Conservation (phyloP, 2,113 vertebrate species). For the Clarias batrachus region DNA sequence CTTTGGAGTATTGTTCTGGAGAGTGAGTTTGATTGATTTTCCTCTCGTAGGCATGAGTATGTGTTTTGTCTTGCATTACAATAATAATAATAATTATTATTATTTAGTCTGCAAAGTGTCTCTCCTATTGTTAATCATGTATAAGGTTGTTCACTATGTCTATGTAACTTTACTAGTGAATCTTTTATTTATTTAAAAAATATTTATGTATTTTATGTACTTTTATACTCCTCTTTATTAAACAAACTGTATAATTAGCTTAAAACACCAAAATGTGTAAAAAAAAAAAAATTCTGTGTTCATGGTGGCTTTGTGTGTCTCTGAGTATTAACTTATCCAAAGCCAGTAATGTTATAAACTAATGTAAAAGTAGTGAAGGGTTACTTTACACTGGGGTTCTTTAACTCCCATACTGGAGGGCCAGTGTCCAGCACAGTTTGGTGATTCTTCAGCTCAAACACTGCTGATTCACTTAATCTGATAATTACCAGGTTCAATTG, state of each 20-base stretch:
- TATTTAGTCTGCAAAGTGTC: neutral
- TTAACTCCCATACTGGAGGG: too few relatives aligned
- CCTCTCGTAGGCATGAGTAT: neutral
- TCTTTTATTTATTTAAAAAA: neutral
- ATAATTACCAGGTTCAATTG: too few relatives aligned
- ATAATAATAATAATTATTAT: too few relatives aligned
- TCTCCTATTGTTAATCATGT: neutral
- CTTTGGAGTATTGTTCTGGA: neutral
- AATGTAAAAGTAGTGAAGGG: neutral
- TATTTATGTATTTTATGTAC: too few relatives aligned
- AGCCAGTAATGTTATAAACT: neutral
- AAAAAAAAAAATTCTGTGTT: neutral
- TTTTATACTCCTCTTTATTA: neutral
- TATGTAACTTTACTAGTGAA: neutral
- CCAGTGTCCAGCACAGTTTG: too few relatives aligned
- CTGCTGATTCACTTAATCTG: too few relatives aligned
- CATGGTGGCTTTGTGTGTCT: neutral
- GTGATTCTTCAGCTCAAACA: too few relatives aligned
- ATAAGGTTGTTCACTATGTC: neutral
- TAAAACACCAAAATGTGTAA: neutral
- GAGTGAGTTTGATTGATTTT: neutral
- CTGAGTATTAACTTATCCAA: neutral
- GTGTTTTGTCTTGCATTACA: constrained; percentile 22
- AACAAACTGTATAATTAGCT: neutral
- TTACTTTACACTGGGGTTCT: neutral